These are phyloP conservation scores for Lordiphosa collinella DNA, from an alignment of 1,140 invertebrate species.

Conservation along the genomic window DNA sequence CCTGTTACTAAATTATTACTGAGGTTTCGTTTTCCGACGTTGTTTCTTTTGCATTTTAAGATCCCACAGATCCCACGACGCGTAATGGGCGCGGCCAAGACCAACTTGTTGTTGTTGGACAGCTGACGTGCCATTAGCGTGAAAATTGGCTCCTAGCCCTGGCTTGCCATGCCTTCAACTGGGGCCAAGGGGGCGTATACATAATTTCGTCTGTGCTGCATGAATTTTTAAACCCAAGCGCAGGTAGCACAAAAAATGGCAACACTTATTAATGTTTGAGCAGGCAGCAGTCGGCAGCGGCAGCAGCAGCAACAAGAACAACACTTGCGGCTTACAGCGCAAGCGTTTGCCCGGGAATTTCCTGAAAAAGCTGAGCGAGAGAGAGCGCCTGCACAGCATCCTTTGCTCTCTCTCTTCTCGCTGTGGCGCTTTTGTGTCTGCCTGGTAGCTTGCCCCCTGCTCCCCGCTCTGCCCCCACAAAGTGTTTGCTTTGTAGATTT, in stretches of 20 bases:
- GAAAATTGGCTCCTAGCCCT: slow-evolving; percentile 66
- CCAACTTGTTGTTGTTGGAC: slow-evolving; percentile 38
- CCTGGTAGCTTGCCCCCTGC: slow-evolving; percentile 3
- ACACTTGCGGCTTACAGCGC: slow-evolving; percentile 44
- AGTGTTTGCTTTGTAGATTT: slow-evolving; percentile 73
- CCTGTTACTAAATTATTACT: slow-evolving; percentile 74
- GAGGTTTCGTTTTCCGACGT: slow-evolving; percentile 57
- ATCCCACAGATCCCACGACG: slow-evolving; percentile 25
- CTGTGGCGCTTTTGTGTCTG: slow-evolving; percentile 54
- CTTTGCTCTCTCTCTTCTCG: slow-evolving; percentile 16
- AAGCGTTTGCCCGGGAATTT: slow-evolving; percentile 79
- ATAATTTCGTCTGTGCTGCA: slow-evolving; percentile 71
- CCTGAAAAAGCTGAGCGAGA: slow-evolving; percentile 28
- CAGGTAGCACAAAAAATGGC: slow-evolving; percentile 63
- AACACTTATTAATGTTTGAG: slow-evolving; percentile 76
- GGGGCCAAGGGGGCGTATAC: slow-evolving; percentile 60
- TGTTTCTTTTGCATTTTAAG: slow-evolving; percentile 58
- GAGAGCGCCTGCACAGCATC: slow-evolving; percentile 22
- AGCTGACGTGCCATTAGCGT: slow-evolving; percentile 65
- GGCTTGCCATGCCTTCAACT: slow-evolving; percentile 26
- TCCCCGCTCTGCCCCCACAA: background rate
- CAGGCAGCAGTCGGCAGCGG: slow-evolving; percentile 17
- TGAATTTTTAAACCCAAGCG: slow-evolving; percentile 65
- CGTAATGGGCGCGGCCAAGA: slow-evolving; percentile 51
- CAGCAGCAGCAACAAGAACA: slow-evolving; percentile 37